These are phyloP conservation scores for Malurus splendens DNA, from an alignment of 2,797 vertebrate species.

Conservation along the genomic window DNA sequence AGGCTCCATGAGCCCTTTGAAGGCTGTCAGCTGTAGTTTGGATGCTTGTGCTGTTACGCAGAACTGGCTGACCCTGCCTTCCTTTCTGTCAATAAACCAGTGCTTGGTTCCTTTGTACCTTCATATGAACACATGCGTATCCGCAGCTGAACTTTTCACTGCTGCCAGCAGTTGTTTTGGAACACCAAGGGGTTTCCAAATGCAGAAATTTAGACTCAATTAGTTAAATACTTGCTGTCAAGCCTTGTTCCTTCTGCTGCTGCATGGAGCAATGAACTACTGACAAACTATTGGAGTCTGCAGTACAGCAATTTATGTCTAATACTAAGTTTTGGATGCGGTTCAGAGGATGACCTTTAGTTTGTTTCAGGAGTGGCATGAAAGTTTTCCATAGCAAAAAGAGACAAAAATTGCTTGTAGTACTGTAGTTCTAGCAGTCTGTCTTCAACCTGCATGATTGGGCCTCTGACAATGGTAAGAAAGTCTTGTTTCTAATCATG, in stretches of 20 bases:
- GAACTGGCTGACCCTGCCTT: not conserved
- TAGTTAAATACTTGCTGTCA: slow-evolving; percentile 25
- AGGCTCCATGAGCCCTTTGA: not conserved
- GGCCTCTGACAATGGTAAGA: not conserved
- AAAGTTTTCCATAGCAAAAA: not conserved
- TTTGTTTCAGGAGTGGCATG: slow-evolving; percentile 23
- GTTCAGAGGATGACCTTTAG: slow-evolving; percentile 47
- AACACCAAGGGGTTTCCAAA: not conserved
- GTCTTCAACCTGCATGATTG: not conserved
- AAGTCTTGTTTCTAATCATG: not conserved
- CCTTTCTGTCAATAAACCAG: not conserved
- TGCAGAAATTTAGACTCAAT: not conserved
- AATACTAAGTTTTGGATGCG: slow-evolving; percentile 19
- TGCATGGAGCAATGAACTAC: not conserved
- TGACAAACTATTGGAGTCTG: not conserved
- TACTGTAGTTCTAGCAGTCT: not conserved
- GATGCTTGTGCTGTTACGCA: not conserved
- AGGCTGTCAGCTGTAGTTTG: not conserved
- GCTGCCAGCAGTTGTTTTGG: not conserved
- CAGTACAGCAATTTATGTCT: slow-evolving; percentile 9
- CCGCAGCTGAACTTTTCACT: not conserved
- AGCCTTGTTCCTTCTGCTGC: not conserved
- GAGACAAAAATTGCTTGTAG: not conserved
- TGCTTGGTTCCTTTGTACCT: not conserved
- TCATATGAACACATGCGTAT: not conserved